These are phyloP conservation scores for Arvicanthis niloticus DNA, from an alignment of 2,113 vertebrate genomes.

Conservation along the genomic window DNA sequence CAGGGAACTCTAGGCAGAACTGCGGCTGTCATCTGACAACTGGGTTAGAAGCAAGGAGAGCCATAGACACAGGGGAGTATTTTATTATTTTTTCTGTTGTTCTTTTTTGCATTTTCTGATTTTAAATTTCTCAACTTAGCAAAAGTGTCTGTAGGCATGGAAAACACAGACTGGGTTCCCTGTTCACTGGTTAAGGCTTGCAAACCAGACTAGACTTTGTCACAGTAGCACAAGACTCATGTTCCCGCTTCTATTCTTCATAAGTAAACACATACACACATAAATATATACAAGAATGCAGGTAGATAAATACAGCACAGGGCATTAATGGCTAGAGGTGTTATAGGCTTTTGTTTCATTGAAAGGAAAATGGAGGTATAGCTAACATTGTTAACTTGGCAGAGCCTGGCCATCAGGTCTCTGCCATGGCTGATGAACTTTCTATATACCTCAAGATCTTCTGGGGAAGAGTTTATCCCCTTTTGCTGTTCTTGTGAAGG, in stretches of 20 bases:
- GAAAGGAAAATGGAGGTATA: background rate
- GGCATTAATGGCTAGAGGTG: background rate
- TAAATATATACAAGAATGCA: accelerated
- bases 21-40: background rate
- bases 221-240: background rate
- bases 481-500: background rate
- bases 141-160: background rate
- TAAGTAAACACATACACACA: background rate
- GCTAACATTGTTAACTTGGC: background rate
- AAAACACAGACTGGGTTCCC: background rate
- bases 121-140: slow-evolving; percentile 34
- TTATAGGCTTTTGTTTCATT: slow-evolving; percentile 23
- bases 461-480: background rate
- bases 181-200: slow-evolving; percentile 29
- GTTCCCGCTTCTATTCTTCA: background rate
- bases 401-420: background rate
- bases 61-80: background rate
- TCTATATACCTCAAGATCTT: background rate
- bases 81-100: slow-evolving; percentile 29
- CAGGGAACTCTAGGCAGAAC: background rate
- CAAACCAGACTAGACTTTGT: background rate
- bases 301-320: background rate
- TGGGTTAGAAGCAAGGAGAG: slow-evolving; percentile 3
- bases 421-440: too few species aligned
- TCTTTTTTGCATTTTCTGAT: background rate